Evolutionary conservation across 2,113 vertebrate species (phyloP).

Genomic region (Hemibates koningsi): DNA sequence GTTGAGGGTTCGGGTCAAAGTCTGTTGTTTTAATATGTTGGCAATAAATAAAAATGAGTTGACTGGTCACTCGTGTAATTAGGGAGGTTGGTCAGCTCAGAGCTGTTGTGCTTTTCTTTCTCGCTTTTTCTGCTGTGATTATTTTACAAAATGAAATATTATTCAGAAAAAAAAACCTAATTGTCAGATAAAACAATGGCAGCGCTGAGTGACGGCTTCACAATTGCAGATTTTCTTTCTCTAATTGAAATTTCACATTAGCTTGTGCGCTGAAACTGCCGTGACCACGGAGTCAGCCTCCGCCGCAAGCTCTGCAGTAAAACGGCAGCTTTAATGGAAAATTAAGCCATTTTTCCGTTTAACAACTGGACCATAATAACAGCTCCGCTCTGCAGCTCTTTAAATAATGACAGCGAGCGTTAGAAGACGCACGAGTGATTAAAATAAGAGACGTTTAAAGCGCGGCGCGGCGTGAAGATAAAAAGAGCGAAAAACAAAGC

Average conservation of each 20-base stretch:
- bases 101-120: not conserved
- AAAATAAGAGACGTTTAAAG: not conserved
- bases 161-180: not conserved
- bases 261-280: not conserved
- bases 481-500: not conserved
- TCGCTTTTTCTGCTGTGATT: not conserved
- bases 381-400: not conserved
- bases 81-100: not conserved
- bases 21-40: not conserved
- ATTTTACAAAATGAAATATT: not conserved
- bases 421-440: not conserved
- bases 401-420: not conserved
- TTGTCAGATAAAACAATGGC: not conserved
- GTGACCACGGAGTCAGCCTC: not conserved
- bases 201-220: not conserved
- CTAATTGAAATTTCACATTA: conserved; percentile 11
- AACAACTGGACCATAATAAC: not conserved
- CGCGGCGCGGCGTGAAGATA: not conserved
- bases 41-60: not conserved
- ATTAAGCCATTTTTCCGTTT: not conserved
- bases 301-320: not conserved
- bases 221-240: not conserved
- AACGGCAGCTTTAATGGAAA: not conserved
- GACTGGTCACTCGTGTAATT: not conserved
- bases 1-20: not conserved